Conservation (phyloP, 2,888 invertebrate species). For the Coelinius sp. region DNA sequence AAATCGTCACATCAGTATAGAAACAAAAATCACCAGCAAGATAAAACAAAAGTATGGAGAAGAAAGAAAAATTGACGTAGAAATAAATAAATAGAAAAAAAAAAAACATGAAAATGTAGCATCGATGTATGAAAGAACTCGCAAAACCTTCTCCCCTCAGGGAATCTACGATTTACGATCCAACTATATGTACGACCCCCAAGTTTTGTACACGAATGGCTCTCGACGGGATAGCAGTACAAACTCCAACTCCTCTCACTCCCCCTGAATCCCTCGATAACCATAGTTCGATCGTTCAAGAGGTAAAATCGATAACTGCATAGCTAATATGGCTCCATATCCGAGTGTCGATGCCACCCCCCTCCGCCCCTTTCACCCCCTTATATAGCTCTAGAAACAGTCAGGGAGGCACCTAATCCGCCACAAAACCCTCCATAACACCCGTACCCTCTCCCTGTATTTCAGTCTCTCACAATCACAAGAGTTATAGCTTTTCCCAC, state of each 20-base stretch:
- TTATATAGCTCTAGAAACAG: neutral
- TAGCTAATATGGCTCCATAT: neutral
- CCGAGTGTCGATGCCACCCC: neutral
- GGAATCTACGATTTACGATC: constrained; percentile 22
- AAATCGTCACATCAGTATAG: neutral
- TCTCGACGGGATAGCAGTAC: constrained; percentile 19
- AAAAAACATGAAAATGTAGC: constrained; percentile 1
- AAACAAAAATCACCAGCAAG: neutral
- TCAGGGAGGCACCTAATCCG: neutral
- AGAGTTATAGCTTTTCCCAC: constrained; percentile 2
- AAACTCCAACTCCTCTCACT: constrained; percentile 5
- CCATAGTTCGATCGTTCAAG: constrained; percentile 10
- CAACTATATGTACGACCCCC: constrained; percentile 4
- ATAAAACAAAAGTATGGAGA: neutral
- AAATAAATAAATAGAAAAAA: neutral
- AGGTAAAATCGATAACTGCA: constrained; percentile 13
- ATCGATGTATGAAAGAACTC: constrained; percentile 17
- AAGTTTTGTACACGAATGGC: constrained; percentile 24
- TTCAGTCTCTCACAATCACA: neutral
- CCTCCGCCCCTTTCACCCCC: neutral
- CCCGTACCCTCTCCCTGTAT: neutral
- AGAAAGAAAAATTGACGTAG: neutral
- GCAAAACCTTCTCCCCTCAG: neutral
- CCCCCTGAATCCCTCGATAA: neutral
- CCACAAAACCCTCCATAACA: neutral